Evolutionary conservation across 2,797 vertebrate genomes (phyloP).

Genomic region (Xyrichtys novacula): DNA sequence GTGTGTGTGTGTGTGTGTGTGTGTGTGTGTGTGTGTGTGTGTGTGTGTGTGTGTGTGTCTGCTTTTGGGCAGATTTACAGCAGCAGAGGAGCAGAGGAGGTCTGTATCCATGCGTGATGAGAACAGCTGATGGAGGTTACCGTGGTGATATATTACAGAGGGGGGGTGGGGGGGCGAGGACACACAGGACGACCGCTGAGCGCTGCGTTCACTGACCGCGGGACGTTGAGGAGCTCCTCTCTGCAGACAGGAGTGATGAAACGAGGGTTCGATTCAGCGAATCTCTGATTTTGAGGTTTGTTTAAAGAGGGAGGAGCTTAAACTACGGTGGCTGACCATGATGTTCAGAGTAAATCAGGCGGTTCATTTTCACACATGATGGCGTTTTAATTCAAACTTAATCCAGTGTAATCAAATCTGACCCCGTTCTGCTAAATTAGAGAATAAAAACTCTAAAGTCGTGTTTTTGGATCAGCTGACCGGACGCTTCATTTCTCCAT

Average conservation of each 20-base stretch:
- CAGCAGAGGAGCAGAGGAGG: neutral
- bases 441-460: too few species aligned
- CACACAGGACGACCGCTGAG: slow-evolving; percentile 5
- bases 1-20: neutral
- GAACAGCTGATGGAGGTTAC: slow-evolving; percentile 23
- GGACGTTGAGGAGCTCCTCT: slow-evolving; percentile 1
- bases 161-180: slow-evolving; percentile 11
- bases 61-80: slow-evolving; percentile 16
- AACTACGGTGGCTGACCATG: neutral
- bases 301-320: neutral
- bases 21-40: neutral
- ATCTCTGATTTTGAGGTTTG: too few species aligned
- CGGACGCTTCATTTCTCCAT: too few species aligned
- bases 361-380: too few species aligned
- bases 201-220: neutral
- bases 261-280: too few species aligned
- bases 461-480: too few species aligned
- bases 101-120: slow-evolving; percentile 19
- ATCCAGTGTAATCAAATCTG: too few species aligned
- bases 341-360: too few species aligned
- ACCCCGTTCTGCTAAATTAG: too few species aligned
- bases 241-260: neutral
- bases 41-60: neutral
- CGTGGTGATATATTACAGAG: slow-evolving; percentile 11
- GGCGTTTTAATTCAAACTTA: too few species aligned